Evolutionary conservation across 2,888 invertebrate genomes (phyloP).

Genomic region (Podotricha telesiphe): DNA sequence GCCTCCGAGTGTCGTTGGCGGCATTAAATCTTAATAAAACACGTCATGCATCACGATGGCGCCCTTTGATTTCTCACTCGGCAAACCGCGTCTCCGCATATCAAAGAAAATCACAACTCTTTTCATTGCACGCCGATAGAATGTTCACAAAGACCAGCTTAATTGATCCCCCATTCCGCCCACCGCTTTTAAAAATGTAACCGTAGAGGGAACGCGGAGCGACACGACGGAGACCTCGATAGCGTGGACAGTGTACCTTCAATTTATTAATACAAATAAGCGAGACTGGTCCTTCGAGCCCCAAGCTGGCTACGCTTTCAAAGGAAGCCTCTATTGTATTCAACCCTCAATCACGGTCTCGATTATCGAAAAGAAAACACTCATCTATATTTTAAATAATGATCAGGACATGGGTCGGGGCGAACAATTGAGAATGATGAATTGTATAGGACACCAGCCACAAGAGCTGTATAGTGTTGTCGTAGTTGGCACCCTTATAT

Average conservation of each 20-base stretch:
- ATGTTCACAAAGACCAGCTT: slow-evolving; percentile 76
- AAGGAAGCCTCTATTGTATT: slow-evolving; percentile 72
- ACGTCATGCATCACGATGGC: slow-evolving; percentile 78
- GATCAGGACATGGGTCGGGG: slow-evolving; percentile 69
- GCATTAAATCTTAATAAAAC: slow-evolving; percentile 84
- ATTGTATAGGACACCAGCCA: slow-evolving; percentile 73
- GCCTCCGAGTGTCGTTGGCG: slow-evolving; percentile 81
- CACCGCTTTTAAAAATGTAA: slow-evolving; percentile 62
- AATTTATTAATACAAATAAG: slow-evolving; percentile 83
- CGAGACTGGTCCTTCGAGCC: slow-evolving; percentile 63
- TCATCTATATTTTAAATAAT: slow-evolving; percentile 84
- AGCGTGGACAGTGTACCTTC: slow-evolving; percentile 74
- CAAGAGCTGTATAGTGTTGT: slow-evolving; percentile 59
- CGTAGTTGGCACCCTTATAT: slow-evolving; percentile 62
- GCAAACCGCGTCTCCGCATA: slow-evolving; percentile 80
- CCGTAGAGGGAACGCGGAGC: slow-evolving; percentile 50
- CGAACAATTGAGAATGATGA: slow-evolving; percentile 75
- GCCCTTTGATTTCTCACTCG: slow-evolving; percentile 83
- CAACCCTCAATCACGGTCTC: slow-evolving; percentile 79
- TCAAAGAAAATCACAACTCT: slow-evolving; percentile 84
- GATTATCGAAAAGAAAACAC: slow-evolving; percentile 84
- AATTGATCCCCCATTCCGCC: slow-evolving; percentile 74
- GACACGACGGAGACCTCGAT: slow-evolving; percentile 58
- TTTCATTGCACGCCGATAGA: slow-evolving; percentile 83
- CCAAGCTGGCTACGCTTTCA: slow-evolving; percentile 71